Base-by-base conservation (phyloP, 2,888 invertebrate genomes). In the Trachelus troglodyta region DNA sequence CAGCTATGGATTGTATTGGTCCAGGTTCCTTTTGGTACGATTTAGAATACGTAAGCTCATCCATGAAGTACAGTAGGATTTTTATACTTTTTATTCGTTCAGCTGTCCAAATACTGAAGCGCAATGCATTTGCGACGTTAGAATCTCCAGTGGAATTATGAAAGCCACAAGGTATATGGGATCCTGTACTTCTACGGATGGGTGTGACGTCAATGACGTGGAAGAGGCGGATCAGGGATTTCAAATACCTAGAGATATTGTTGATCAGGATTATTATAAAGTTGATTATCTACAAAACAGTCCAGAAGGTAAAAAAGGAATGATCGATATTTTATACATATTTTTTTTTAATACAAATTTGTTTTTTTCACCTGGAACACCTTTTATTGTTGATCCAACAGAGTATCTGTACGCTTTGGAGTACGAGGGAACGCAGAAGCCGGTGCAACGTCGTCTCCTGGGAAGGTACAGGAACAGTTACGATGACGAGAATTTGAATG, bases 1-100 rank as follows among this genome's bases (percentile, higher is more conserved):
- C 89, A 56, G 90, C 88, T 68, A 81, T 91, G 73, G 92, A 92
- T 82, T 92, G 92, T 76, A 86, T 92, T 74, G 92, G 92, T 31
- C 92, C 92, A 34, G 92, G 92, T 83, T 90, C 91, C 56, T 90
- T 89, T 81, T 92, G 92, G 92, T 92, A 89, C 69, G 30, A 69
- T n/a, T 31, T n/a, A 74, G 56, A 15, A 40, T 15, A 1, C 6
- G 6, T 15, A 15, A 40, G 40, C 15, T 15, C 40, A 40, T 40
- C 4, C 40, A 4, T 40, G 4, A 15, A 40, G 40, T 6, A 34
- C 37, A 37, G 15, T 33, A 40, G 12, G 23, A 33, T 68, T 75
- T 37, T 23, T 30, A 30, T 73, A 12, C 75, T 31, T 75, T 23
- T 80, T 78, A 74, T 75, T 76, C 68, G 87, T 89, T 78, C 77